phyloP scores from a whole-genome alignment of 2,888 invertebrate genomes.

The Cybosia mesomella region DNA sequence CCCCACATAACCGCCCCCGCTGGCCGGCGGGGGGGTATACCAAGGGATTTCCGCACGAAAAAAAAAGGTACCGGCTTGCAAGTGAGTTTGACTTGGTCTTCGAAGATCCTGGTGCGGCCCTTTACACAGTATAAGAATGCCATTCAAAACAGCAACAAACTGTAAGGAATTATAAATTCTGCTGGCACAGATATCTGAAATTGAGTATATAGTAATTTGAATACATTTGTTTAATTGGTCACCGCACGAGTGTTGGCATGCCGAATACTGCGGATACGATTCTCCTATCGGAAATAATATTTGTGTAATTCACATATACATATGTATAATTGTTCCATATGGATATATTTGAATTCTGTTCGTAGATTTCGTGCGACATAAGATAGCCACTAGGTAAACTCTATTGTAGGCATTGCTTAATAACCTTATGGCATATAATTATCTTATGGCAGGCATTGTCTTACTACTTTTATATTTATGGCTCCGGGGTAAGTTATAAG shows the following conservation, averaged over 20 bases:
- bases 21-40: too few relatives aligned
- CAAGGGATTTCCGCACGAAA: too few relatives aligned
- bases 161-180: background rate
- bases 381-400: background rate
- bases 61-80: too few relatives aligned
- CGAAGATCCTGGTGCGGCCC: too few relatives aligned
- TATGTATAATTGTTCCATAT: background rate
- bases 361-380: background rate
- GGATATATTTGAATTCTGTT: slow-evolving; percentile 7
- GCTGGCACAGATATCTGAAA: background rate
- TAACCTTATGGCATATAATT: too few relatives aligned
- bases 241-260: background rate
- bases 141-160: background rate
- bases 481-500: too few relatives aligned
- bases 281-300: background rate
- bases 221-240: slow-evolving; percentile 7
- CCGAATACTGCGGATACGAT: background rate
- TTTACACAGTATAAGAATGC: too few relatives aligned
- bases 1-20: too few relatives aligned
- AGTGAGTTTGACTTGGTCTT: too few relatives aligned
- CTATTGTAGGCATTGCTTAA: background rate
- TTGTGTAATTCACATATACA: background rate
- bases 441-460: too few relatives aligned
- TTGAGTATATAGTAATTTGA: background rate
- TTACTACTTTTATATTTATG: too few relatives aligned